Evolutionary conservation across 1,140 invertebrate species (phyloP), one percentile per base, ranked within the genome.

Genomic region (Hesperophylax magnus): DNA sequence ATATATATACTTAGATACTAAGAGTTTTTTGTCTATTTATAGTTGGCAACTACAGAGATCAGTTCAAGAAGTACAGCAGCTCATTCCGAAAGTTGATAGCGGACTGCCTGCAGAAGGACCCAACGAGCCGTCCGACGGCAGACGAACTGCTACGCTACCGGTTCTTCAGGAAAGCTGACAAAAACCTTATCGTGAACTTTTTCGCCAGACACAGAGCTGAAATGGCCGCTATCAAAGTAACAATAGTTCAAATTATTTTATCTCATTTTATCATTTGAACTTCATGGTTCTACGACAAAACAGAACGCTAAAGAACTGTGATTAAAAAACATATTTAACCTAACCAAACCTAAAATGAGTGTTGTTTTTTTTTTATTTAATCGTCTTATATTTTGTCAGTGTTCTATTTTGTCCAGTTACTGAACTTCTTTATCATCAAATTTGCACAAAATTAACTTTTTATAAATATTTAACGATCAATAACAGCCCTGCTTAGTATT

Each of bases 131-230:
- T 90, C 98, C 98, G 15, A 97, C 98, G 11, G 98, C 99, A 34
- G 96, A 96, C n/a, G 98, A 99, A 90, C 90, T 99, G 52, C 89
- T 99, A 11, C 99, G 99, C 88, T 97, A 99, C 91, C 96, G 97
- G 6, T 99, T 99, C 90, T 99, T 99, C 90, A 99, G 98, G 87
- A 99, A 99, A 91, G 97, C 98, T 5, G 99, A 99, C 91, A 98
- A 99, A 88, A 96, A 96, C 89, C 90, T 99, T 0, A 95, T 97
- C 84, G 95, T 98, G 87, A 97, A 96, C 0, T 90, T 99, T 80
- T 93, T 98, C 18, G 93, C 94, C 5, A 93, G 20, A 31, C 27
- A 93, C 84, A 95, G 95, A 15, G 96, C 93, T 84, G 97, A 92
- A 87, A 91, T 96, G 86, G 95, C 96, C 88, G 94, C 95, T 24